Base-by-base conservation (phyloP, 2,113 vertebrate species). In the Aspiorhynchus laticeps region DNA sequence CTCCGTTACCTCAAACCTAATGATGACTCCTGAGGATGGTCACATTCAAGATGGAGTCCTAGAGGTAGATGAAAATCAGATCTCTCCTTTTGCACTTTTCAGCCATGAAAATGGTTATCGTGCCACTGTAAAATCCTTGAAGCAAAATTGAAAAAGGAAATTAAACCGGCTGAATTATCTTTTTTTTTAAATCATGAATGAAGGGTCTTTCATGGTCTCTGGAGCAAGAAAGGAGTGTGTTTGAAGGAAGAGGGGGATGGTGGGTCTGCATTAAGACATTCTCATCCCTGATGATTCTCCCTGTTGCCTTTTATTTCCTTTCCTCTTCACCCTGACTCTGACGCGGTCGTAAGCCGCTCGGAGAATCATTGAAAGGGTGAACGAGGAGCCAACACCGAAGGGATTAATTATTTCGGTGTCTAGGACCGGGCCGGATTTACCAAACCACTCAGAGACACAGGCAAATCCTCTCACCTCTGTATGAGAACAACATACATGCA, bases 351-450 rank as follows among this genome's bases (percentile, higher is more conserved):
- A 79, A 89, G 88, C 86, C 73, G 46, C 33, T 88, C 56, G 38
- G 46, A 90, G 78, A 88, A 89, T 74, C 86, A 85, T 31, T 85
- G 77, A 89, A 88, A 74, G 84, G 81, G 74, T 87, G 82, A 89
- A 87, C 61, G 79, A 88, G 80, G 59, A 88, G 90, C 67, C 83
- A 91, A 90, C 75, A 86, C 87, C 81, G 83, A 80, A 80, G 86
- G 86, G 86, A 91, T 88, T 88, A 73, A 88, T 90, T 88, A 87
- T 87, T 88, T 82, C 41, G 12, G 73, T 89, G 85, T 91, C 83
- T 87, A 87, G 85, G 86, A 88, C 84, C 79, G 59, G 88, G 51
- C 73, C 82, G 86, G 84, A 88, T 87, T 88, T 87, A 90, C 81
- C 65, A 67, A 88, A 69, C 75, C 85, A 77, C 79, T 87, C 80